These are phyloP conservation scores for Tribolium freemani DNA, from an alignment of 2,888 invertebrate genomes.

Conservation along the genomic window DNA sequence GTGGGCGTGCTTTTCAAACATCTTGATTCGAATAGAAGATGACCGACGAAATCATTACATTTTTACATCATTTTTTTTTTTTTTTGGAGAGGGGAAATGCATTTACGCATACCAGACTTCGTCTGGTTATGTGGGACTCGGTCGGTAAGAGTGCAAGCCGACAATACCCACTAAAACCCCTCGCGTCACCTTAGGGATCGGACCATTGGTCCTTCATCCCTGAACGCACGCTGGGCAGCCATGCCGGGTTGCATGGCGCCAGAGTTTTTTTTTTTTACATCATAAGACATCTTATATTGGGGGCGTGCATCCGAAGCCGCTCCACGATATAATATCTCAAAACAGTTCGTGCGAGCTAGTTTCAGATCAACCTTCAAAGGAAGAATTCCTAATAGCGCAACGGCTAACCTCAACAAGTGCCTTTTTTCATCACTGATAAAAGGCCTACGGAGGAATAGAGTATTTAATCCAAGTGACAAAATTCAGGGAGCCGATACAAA, in stretches of 20 bases:
- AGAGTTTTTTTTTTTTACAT: too few relatives aligned
- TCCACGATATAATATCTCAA: constrained; percentile 22
- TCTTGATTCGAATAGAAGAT: neutral
- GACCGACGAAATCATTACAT: neutral
- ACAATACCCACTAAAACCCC: too few relatives aligned
- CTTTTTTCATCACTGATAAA: neutral
- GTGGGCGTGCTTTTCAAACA: constrained; percentile 13
- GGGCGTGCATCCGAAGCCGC: constrained; percentile 5
- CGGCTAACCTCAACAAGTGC: constrained; percentile 22
- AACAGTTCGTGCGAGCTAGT: constrained; percentile 9
- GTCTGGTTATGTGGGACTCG: too few relatives aligned
- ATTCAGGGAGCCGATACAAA: neutral
- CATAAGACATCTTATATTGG: neutral
- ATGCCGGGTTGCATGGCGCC: too few relatives aligned
- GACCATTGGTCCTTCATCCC: too few relatives aligned
- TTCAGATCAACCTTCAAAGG: constrained; percentile 19
- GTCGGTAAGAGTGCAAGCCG: too few relatives aligned
- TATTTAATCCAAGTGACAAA: neutral
- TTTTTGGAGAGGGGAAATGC: too few relatives aligned
- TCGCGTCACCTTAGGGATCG: too few relatives aligned
- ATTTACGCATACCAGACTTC: too few relatives aligned
- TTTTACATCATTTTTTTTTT: constrained; percentile 8
- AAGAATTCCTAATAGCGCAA: constrained; percentile 16
- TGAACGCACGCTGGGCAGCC: too few relatives aligned
- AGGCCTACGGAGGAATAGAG: neutral